Evolutionary conservation across 1,140 invertebrate species (phyloP).

Genomic region (Hesperophylax magnus): DNA sequence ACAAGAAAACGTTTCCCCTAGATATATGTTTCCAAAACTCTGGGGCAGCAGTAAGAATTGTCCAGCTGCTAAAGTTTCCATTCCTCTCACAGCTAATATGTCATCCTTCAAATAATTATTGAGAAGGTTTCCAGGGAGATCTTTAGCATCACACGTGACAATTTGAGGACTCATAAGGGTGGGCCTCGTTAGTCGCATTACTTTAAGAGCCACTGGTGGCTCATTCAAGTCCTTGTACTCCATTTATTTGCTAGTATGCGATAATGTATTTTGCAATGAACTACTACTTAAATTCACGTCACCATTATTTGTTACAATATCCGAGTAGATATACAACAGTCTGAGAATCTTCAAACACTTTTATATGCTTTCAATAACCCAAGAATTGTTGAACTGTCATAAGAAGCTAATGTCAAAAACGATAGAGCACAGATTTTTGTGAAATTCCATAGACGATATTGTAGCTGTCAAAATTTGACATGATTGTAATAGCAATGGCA

Average conservation of each 20-base stretch:
- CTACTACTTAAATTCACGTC: too few species aligned
- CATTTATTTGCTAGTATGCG: conserved; percentile 58
- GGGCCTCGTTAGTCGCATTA: conserved; percentile 94
- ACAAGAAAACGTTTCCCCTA: conserved; percentile 97
- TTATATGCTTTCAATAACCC: too few species aligned
- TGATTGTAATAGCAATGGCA: not conserved
- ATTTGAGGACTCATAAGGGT: conserved; percentile 85
- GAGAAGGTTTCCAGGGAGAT: conserved; percentile 86
- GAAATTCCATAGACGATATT: conserved; percentile 8
- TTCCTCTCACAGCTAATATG: conserved; percentile 81
- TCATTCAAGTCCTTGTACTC: conserved; percentile 67
- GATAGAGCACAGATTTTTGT: not conserved
- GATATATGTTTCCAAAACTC: conserved; percentile 89
- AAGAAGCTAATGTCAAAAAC: not conserved
- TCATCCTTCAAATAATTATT: conserved; percentile 84
- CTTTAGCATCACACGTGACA: conserved; percentile 86
- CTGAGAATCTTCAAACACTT: not conserved
- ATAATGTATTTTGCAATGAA: not conserved
- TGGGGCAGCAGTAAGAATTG: conserved; percentile 94
- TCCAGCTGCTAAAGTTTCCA: conserved; percentile 87
- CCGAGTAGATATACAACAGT: not conserved
- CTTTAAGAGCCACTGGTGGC: conserved; percentile 74
- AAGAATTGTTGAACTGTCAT: too few species aligned
- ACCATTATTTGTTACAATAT: too few species aligned
- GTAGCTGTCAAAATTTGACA: conserved; percentile 29